A percentile compares a stretch with the other conserved stretches of the same genome.
Conservation (phyloP, 2,888 invertebrate species). For the Rhodophaea formosa region DNA sequence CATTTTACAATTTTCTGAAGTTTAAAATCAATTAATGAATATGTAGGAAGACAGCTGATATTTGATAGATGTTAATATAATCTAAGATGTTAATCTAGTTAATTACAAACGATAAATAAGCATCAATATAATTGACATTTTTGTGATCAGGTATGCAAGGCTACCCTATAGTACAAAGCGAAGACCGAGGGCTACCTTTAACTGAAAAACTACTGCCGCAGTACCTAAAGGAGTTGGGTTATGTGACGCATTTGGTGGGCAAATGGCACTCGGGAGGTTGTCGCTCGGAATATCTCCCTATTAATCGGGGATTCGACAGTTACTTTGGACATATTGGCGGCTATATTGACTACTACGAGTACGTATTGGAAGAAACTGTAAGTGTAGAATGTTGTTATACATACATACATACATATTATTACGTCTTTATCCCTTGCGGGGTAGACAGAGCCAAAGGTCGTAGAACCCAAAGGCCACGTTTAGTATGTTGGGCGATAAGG, state of each 20-base stretch:
- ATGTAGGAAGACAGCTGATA: too few species aligned
- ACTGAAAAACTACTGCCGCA: constrained; percentile 79
- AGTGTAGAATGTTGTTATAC: constrained; percentile 24
- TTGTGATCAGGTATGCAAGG: constrained; percentile 64
- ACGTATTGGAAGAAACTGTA: constrained; percentile 56
- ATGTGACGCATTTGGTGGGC: constrained; percentile 88
- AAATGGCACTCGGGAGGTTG: constrained; percentile 88
- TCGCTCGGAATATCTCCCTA: constrained; percentile 83
- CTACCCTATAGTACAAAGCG: constrained; percentile 63
- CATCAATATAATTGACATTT: too few species aligned
- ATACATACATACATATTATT: too few species aligned
- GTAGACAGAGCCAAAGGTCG: too few species aligned
- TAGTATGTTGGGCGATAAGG: too few species aligned
- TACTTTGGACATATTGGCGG: constrained; percentile 94
- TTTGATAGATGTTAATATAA: too few species aligned
- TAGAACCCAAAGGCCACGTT: too few species aligned
- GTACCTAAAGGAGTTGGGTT: constrained; percentile 85
- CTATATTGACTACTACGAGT: constrained; percentile 89
- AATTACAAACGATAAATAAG: too few species aligned
- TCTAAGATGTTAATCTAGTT: too few species aligned
- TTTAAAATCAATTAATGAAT: too few species aligned
- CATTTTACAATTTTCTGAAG: too few species aligned
- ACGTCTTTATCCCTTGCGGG: too few species aligned
- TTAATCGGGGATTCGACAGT: constrained; percentile 88
- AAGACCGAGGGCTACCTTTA: constrained; percentile 66